Conservation (phyloP, 2,888 invertebrate genomes). For the Eucriotettix oculatus region DNA sequence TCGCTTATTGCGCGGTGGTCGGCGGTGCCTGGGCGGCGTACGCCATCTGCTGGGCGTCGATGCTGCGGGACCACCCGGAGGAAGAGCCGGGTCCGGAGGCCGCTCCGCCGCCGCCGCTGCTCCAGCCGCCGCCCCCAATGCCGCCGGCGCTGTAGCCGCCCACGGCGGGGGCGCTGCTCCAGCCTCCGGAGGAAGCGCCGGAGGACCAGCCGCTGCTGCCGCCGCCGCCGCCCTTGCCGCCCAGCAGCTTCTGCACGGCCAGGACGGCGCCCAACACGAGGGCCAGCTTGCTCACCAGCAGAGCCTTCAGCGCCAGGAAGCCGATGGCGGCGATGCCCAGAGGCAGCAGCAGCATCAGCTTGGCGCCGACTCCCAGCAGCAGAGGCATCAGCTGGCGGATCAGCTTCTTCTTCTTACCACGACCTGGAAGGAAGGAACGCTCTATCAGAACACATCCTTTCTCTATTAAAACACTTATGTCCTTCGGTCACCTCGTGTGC, state of each 20-base stretch:
- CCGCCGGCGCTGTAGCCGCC: constrained; percentile 16
- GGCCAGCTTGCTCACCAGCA: constrained; percentile 61
- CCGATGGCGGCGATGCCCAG: constrained; percentile 53
- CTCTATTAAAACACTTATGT: no score
- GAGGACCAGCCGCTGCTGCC: constrained; percentile 15
- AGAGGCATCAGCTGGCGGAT: constrained; percentile 46
- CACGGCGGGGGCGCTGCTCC: constrained; percentile 1
- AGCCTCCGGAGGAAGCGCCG: neutral
- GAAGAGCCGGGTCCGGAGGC: constrained; percentile 24
- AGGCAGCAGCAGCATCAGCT: constrained; percentile 52
- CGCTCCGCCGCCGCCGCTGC: constrained; percentile 20
- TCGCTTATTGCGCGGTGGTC: neutral
- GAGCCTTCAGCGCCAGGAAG: constrained; percentile 56
- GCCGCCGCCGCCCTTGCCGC: constrained; percentile 28
- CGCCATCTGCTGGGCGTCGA: constrained; percentile 46
- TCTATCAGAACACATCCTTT: neutral
- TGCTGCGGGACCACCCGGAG: constrained; percentile 23
- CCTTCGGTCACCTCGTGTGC: no score
- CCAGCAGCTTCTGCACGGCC: constrained; percentile 49
- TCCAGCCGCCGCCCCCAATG: constrained; percentile 20
- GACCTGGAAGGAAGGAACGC: constrained; percentile 31
- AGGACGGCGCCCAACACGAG: constrained; percentile 53
- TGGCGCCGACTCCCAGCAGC: constrained; percentile 50
- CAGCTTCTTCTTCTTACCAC: constrained; percentile 54
- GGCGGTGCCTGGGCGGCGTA: constrained; percentile 45